Conservation (phyloP, 2,113 vertebrate species). For the Antennarius striatus region DNA sequence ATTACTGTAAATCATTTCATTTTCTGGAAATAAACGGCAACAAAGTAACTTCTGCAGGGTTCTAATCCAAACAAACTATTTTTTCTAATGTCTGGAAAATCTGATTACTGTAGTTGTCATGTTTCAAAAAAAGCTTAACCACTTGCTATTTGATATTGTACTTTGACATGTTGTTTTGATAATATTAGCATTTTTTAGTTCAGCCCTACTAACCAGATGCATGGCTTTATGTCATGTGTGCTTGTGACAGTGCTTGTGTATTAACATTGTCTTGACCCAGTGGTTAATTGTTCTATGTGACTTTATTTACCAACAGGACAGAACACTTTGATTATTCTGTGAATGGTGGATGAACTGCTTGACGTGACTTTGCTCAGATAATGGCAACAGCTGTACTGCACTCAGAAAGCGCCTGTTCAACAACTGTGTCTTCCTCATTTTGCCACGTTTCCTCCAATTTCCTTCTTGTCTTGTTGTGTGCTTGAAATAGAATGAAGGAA, state of each 20-base stretch:
- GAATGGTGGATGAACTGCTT: constrained; percentile 14
- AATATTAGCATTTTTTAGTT: too few relatives aligned
- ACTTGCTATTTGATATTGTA: too few relatives aligned
- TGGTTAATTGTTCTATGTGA: background rate
- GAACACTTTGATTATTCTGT: constrained; percentile 25
- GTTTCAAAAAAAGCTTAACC: too few relatives aligned
- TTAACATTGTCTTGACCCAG: background rate
- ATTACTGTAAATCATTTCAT: background rate
- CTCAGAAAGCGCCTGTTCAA: constrained; percentile 26
- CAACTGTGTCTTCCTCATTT: constrained; percentile 49
- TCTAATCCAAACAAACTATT: too few relatives aligned
- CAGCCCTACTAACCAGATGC: too few relatives aligned
- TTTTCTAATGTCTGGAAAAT: too few relatives aligned
- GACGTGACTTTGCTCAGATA: constrained; percentile 10
- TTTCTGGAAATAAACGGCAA: background rate
- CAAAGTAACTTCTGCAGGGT: background rate
- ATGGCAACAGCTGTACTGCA: constrained; percentile 16
- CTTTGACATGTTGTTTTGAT: too few relatives aligned
- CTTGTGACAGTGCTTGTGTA: too few relatives aligned
- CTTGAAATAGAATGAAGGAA: constrained; percentile 50
- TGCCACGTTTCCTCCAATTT: constrained; percentile 39
- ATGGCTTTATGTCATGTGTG: too few relatives aligned
- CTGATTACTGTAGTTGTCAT: too few relatives aligned
- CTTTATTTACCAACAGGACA: constrained; percentile 15
- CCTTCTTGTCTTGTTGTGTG: constrained; percentile 33